phyloP scores from a whole-genome alignment of 2,113 vertebrate species.

The Cygnus atratus region DNA sequence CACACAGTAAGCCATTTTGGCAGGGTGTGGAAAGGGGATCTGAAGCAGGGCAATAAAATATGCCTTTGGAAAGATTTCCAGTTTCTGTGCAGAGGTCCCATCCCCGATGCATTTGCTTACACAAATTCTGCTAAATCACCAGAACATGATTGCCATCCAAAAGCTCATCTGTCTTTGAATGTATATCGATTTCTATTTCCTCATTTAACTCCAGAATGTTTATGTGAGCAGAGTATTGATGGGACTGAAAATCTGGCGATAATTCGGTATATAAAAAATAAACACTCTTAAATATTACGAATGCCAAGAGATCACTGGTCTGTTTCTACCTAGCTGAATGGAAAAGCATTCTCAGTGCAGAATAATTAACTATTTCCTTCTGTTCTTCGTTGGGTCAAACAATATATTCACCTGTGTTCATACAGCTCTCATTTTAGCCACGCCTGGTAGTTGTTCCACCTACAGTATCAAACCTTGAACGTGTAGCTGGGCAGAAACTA shows the following conservation, averaged over 20 bases:
- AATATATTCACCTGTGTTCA: neutral
- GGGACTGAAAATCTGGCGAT: constrained; percentile 75
- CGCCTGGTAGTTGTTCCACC: neutral
- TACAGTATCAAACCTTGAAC: neutral
- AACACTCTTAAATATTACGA: constrained; percentile 78
- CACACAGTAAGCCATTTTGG: neutral
- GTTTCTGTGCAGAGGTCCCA: neutral
- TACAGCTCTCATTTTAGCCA: neutral
- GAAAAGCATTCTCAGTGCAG: constrained; percentile 75
- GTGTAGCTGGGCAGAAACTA: neutral
- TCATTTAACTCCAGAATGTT: neutral
- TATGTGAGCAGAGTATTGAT: constrained; percentile 80
- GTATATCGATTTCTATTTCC: neutral
- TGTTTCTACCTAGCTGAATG: constrained; percentile 74
- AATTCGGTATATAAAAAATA: constrained; percentile 73
- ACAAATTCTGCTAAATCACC: neutral
- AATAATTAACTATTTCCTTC: constrained; percentile 74
- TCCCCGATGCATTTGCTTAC: neutral
- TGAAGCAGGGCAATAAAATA: neutral
- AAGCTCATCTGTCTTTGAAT: neutral
- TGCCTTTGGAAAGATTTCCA: neutral
- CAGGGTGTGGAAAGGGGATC: neutral
- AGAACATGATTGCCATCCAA: neutral
- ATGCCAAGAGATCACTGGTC: constrained; percentile 68
- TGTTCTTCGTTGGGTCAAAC: neutral